These are phyloP conservation scores for Phylloscopus collybita DNA, from an alignment of 2,797 vertebrate species.

Conservation along the genomic window DNA sequence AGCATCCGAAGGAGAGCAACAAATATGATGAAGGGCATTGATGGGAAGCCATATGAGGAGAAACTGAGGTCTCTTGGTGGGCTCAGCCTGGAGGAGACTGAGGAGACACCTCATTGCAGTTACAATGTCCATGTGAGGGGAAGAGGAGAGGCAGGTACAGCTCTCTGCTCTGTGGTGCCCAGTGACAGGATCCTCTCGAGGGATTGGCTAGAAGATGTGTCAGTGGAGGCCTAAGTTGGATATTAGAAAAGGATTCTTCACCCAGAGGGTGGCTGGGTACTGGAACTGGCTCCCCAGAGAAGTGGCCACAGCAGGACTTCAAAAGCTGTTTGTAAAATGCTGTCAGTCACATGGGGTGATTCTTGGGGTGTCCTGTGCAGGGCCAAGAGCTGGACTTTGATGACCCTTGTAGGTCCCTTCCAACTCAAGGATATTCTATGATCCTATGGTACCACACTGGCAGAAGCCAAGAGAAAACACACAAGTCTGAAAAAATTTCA, in stretches of 20 bases:
- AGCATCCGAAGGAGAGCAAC: neutral
- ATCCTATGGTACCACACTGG: neutral
- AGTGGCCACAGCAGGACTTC: neutral
- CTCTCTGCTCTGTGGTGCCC: too few relatives aligned
- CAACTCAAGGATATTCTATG: neutral
- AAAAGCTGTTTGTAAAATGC: neutral
- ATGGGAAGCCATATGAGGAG: neutral
- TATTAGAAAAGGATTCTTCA: neutral
- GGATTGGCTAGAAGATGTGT: neutral
- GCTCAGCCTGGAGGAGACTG: neutral
- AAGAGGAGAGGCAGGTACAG: neutral
- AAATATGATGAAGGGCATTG: neutral
- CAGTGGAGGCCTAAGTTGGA: neutral
- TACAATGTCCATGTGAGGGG: accelerated
- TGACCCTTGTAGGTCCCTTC: neutral
- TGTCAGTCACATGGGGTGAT: neutral
- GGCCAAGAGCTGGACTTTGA: neutral
- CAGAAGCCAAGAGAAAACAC: neutral
- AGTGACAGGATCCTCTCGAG: accelerated
- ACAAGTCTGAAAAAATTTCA: neutral
- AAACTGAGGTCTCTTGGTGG: accelerated
- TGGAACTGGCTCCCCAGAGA: neutral
- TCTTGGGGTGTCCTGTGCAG: neutral
- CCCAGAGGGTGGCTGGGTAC: too few relatives aligned
- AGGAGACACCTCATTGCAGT: neutral